Conservation (phyloP, 2,888 invertebrate genomes). For the Sericinus montela region DNA sequence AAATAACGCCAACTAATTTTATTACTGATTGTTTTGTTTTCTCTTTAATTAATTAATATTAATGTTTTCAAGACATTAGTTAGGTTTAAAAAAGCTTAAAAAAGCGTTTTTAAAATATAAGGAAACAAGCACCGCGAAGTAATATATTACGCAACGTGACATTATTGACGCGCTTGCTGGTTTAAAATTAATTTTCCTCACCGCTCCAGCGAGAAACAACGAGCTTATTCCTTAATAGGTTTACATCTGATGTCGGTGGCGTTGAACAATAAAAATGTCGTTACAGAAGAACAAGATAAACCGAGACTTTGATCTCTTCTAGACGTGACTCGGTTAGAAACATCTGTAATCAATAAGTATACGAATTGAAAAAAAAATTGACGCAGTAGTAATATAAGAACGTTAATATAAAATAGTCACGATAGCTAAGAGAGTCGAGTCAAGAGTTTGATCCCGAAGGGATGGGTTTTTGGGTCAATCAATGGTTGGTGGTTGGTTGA, state of each 20-base stretch:
- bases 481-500: too few species aligned
- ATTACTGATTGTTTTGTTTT: too few species aligned
- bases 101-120: slow-evolving; percentile 2
- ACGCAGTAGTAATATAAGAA: too few species aligned
- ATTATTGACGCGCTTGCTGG: slow-evolving; percentile 4
- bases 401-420: too few species aligned
- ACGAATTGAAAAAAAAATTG: too few species aligned
- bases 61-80: not conserved
- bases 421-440: too few species aligned
- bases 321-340: not conserved
- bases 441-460: too few species aligned
- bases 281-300: slow-evolving; percentile 6
- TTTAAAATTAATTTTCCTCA: slow-evolving; percentile 13
- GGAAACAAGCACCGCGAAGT: slow-evolving; percentile 3
- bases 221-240: slow-evolving; percentile 11
- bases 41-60: too few species aligned
- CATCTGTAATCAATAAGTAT: not conserved
- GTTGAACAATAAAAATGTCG: slow-evolving; percentile 15
- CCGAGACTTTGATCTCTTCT: not conserved
- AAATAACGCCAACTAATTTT: too few species aligned
- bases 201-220: not conserved
- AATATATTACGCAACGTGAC: slow-evolving; percentile 8
- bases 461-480: too few species aligned
- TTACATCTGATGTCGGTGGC: slow-evolving; percentile 9
- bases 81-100: not conserved